A percentile compares a stretch with the other conserved stretches of the same genome.
These are phyloP conservation scores for Sebastes nivosus DNA, from an alignment of 2,797 vertebrate species.

Conservation along the genomic window DNA sequence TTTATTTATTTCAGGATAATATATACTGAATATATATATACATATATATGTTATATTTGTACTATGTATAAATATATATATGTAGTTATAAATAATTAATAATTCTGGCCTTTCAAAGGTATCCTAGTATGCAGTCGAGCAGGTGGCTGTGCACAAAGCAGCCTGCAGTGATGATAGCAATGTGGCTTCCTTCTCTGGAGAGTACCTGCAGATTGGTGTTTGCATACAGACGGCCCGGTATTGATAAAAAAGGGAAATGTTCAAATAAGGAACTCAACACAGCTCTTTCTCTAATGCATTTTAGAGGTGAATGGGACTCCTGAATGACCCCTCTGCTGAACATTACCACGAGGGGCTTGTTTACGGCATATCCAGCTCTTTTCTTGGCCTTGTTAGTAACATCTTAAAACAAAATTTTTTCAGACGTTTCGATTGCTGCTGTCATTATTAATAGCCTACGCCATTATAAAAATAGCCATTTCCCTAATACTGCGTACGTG, in stretches of 20 bases:
- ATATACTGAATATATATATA: not conserved
- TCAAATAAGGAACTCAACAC: constrained; percentile 16
- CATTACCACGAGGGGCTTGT: constrained; percentile 7
- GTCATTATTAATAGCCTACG: not conserved
- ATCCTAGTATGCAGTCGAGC: not conserved
- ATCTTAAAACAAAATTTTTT: constrained; percentile 10
- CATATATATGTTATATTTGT: too few species aligned
- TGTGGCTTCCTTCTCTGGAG: not conserved
- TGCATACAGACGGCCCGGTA: not conserved
- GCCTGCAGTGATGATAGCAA: not conserved
- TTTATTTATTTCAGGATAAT: not conserved
- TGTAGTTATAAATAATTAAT: not conserved
- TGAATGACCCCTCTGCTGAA: not conserved
- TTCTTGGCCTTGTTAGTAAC: not conserved
- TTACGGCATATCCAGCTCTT: not conserved
- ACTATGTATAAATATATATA: too few species aligned
- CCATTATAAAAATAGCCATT: constrained; percentile 7
- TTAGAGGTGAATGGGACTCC: constrained; percentile 3
- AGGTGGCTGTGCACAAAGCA: constrained; percentile 26
- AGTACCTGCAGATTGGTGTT: not conserved
- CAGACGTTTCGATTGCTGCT: not conserved
- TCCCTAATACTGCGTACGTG: not conserved
- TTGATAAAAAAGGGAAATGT: constrained; percentile 2
- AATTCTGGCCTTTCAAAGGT: not conserved
- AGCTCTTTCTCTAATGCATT: constrained; percentile 9